Base-by-base conservation (phyloP, 2,797 vertebrate species). In the Phylloscopus collybita region DNA sequence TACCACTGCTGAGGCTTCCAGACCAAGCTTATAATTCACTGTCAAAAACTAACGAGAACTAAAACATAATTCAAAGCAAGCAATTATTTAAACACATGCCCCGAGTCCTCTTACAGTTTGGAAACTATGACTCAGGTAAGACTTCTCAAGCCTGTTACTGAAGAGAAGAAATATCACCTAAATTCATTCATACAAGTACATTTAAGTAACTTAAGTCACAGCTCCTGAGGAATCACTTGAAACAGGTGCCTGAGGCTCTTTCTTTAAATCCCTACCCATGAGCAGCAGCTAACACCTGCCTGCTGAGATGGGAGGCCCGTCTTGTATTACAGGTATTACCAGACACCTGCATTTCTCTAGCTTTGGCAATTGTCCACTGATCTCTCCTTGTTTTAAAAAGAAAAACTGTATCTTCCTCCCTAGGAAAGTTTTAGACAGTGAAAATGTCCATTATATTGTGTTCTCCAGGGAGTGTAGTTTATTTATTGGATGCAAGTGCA, bases 31-130 rank as follows among this genome's bases (percentile, higher is more conserved):
- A 59, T 42, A 90, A 84, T 73, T 81, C 79, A 69, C 42, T 53
- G 27, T 51, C 36, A 85, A 62, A 95, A 86, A 38, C n/a, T 49
- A 84, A 86, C 0, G 1, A 57, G 49, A 66, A 64, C 51, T 81
- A 87, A 80, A 90, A 84, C 49, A 67, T 11, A 84, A 81, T 72
- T 86, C n/a, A 86, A 76, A 84, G 13, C 6, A 92, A 96, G 78
- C 40, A 86, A 54, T 79, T 91, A 47, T 29, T 86, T 61, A 81
- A 86, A 64, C 5, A 17, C 64, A 49, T 5, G 2, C 14, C 75
- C 12, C 45, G 34, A 64, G 5, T 65, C 91, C 64, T 90, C 72
- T 78, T 57, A 22, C 10, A 32, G 50, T 86, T 75, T 81, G 47
- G 44, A 84, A 83, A 86, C 6, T 53, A 15, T 84, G 44, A 86